Evolutionary conservation across 2,888 invertebrate species (phyloP).

Genomic region (Ernsta delagoae): DNA sequence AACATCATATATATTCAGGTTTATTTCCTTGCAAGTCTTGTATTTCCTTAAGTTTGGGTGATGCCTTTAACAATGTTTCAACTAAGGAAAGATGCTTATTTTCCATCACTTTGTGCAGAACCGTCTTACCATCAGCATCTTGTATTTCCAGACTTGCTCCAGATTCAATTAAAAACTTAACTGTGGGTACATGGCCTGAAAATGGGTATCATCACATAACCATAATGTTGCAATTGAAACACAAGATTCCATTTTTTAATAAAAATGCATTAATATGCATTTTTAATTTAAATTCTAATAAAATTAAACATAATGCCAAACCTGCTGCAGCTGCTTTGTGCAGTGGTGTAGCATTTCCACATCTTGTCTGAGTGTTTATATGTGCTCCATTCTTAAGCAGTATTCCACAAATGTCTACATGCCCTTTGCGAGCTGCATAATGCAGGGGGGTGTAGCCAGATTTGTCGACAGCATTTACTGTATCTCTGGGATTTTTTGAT

Average conservation of each 20-base stretch:
- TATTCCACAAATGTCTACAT: conserved; percentile 87
- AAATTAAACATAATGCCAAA: too few relatives aligned
- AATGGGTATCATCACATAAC: conserved; percentile 36
- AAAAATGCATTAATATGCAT: too few relatives aligned
- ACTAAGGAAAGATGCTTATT: conserved; percentile 79
- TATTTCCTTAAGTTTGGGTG: conserved; percentile 61
- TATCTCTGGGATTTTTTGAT: conserved; percentile 71
- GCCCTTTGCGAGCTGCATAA: conserved; percentile 94
- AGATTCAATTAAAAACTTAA: conserved; percentile 86
- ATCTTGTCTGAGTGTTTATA: conserved; percentile 90
- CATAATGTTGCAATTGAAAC: neutral
- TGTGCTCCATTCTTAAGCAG: conserved; percentile 89
- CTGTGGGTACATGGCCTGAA: conserved; percentile 87
- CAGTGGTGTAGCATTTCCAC: conserved; percentile 91
- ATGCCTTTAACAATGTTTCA: conserved; percentile 65
- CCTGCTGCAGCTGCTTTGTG: conserved; percentile 93
- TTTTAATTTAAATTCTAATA: too few relatives aligned
- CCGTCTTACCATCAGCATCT: conserved; percentile 93
- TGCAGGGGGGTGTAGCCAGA: conserved; percentile 95
- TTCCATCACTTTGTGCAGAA: conserved; percentile 90
- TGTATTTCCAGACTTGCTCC: conserved; percentile 86
- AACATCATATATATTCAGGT: conserved; percentile 49
- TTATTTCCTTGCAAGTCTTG: conserved; percentile 73
- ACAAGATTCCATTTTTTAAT: too few relatives aligned
- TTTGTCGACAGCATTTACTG: conserved; percentile 87